A percentile compares a stretch with the other conserved stretches of the same genome.
These are phyloP conservation scores for Sthenelais limicola DNA, from an alignment of 2,888 invertebrate species.

Conservation along the genomic window DNA sequence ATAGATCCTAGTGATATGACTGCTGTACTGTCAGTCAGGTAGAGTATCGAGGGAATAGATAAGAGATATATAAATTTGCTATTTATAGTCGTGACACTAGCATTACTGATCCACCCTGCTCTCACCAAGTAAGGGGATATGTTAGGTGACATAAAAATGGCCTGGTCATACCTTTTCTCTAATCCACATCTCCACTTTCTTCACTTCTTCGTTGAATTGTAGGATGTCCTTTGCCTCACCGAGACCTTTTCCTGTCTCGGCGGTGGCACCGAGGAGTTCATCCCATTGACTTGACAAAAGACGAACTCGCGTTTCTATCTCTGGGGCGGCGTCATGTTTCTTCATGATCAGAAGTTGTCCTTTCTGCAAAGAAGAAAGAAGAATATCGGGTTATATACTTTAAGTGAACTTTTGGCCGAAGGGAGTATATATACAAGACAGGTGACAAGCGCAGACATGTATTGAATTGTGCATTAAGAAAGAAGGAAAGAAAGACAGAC, in stretches of 20 bases:
- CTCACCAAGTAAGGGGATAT: no score
- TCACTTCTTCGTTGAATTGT: slow-evolving; percentile 95
- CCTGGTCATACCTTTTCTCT: slow-evolving; percentile 88
- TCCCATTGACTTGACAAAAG: slow-evolving; percentile 86
- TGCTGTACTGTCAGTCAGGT: no score
- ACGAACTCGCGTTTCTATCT: slow-evolving; percentile 78
- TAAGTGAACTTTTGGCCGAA: neutral
- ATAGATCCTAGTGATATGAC: no score
- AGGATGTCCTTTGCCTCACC: slow-evolving; percentile 98
- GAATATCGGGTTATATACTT: neutral
- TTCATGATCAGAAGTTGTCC: slow-evolving; percentile 81
- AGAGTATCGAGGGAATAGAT: no score
- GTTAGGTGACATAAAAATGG: no score
- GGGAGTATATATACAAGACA: neutral
- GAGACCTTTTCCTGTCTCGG: slow-evolving; percentile 82
- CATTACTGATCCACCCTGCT: no score
- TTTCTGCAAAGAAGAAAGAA: slow-evolving; percentile 56
- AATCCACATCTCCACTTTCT: slow-evolving; percentile 97
- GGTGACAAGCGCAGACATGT: no score
- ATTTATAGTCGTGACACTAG: no score
- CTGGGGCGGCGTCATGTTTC: slow-evolving; percentile 81
- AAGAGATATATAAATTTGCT: no score
- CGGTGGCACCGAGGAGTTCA: slow-evolving; percentile 81
- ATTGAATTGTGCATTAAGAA: no score
- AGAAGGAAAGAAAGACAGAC: no score